Evolutionary conservation across 2,888 invertebrate genomes (phyloP), one percentile per base, ranked within the genome.

Genomic region (Archips xylosteana): DNA sequence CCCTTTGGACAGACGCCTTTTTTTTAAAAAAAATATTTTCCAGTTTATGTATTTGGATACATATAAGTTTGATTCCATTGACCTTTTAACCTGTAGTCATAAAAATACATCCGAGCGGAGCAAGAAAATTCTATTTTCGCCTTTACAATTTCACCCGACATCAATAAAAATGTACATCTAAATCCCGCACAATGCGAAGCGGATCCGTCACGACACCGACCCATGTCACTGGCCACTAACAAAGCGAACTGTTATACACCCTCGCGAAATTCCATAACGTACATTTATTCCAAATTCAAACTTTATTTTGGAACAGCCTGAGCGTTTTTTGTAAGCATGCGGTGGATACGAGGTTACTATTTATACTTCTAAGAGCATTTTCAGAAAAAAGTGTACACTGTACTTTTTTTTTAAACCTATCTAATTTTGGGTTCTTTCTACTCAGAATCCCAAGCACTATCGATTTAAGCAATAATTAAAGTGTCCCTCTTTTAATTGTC

Each of bases 181-280:
- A 57, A 57, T 32, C 60, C 45, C 45, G 57, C 60, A 71, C 71
- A 71, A 71, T 71, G 15, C 71, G 65, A 61, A 6, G 10, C 71
- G 65, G 60, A 60, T 42, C 60, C 71, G 65, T 42, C 65, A 65
- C 71, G 71, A 66, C 63, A 61, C 3, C 13, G 36, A 70, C 71
- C 71, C 71, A 42, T 66, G 71, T 71, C 71, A 71, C 59, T 60
- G 36, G 60, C n/a, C 36, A 51, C 39, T 42, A 54, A 70, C 65
- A 59, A 60, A 60, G 60, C 36, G 36, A n/a, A 57, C 57, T 57
- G 15, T 23, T 57, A 32, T 10, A 57, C 57, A 57, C 57, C 57
- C 32, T 15, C 23, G 3, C 54, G 5, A 12, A 32, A 32, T 57
- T 32, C 23, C 57, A 23, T 23, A 12, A 57, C 32, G 12, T 12